Base-by-base conservation (phyloP, 1,140 invertebrate species). In the Aphelenchoides fujianensis region DNA sequence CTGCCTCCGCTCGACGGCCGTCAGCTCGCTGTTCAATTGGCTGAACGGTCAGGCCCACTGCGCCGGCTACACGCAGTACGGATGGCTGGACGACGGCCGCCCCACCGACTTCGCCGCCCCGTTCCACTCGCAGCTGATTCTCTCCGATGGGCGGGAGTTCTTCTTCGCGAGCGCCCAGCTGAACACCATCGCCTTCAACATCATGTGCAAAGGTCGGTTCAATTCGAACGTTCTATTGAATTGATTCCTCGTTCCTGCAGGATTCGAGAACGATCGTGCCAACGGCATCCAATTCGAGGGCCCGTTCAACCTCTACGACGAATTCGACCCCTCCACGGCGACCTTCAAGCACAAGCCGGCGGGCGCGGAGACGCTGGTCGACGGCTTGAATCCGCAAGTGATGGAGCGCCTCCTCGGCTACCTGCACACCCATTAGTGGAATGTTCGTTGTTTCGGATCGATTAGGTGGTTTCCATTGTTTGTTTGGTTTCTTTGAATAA, bases 131-230 rank as follows among this genome's bases (percentile, higher is more conserved):
- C 81, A 84, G 54, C 37, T 84, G 37, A 61, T 84, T 27, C 72
- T 83, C 2, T 78, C 81, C 1, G 77, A 84, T 59, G 82, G 82
- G 12, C 23, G 61, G 27, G 62, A 79, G 27, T 73, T 70, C 30
- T 82, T 75, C 28, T 83, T 83, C 53, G 79, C 83, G 3, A 48
- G 79, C 32, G 83, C 68, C 23, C 83, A 83, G 64, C 68, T 83
- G 5, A 84, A 84, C 53, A 84, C 83, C 1, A 54, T 83, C 27
- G 82, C 83, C n/a, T 77, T 84, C 52, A 83, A 83, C 63, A 74
- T 84, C 31, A 74, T 48, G 30, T 28, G 41, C 32, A 19, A 48
- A 48, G 41, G 41, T 48, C 41, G 41, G 41, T 48, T 23, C n/a
- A n/a, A 48, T 48, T 48, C 23, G 41, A 48, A 12, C 12, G 41